A percentile compares a stretch with the other conserved stretches of the same genome.
These are phyloP conservation scores for Calephelis virginiensis DNA, from an alignment of 1,140 invertebrate species.

Conservation along the genomic window DNA sequence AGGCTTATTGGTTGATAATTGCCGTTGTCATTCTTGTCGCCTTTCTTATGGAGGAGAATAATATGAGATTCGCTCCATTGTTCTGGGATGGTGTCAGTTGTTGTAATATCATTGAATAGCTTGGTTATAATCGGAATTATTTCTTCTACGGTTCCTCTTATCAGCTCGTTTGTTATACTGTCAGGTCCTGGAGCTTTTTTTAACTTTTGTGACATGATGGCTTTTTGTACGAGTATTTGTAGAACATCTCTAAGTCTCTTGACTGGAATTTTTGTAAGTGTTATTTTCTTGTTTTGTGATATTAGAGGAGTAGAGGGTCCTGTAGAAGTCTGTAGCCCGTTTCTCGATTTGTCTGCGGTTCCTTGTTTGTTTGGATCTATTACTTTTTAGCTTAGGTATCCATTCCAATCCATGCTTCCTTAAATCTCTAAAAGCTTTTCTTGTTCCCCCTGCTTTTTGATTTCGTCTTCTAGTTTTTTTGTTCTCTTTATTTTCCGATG, in stretches of 20 bases:
- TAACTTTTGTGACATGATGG: neutral
- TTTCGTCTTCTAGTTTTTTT: slow-evolving; percentile 28
- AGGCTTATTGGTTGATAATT: neutral
- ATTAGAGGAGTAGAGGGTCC: neutral
- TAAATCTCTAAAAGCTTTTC: neutral
- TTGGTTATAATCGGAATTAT: neutral
- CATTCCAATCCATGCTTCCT: neutral
- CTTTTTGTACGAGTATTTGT: neutral
- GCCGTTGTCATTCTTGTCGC: neutral
- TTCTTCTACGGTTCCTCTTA: neutral
- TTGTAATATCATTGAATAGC: neutral
- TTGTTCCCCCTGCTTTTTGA: slow-evolving; percentile 7
- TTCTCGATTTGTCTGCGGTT: neutral
- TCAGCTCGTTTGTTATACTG: neutral
- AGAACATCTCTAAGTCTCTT: neutral
- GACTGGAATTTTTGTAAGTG: neutral
- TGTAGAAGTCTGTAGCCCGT: neutral
- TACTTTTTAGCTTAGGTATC: neutral
- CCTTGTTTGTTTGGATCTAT: neutral
- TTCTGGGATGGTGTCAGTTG: neutral
- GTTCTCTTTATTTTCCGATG: slow-evolving; percentile 25
- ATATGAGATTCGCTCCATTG: neutral
- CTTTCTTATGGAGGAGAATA: neutral
- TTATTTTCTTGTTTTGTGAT: neutral
- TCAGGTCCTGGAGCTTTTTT: neutral